Conservation (phyloP, 2,888 invertebrate genomes). For the Xylota segnis region DNA sequence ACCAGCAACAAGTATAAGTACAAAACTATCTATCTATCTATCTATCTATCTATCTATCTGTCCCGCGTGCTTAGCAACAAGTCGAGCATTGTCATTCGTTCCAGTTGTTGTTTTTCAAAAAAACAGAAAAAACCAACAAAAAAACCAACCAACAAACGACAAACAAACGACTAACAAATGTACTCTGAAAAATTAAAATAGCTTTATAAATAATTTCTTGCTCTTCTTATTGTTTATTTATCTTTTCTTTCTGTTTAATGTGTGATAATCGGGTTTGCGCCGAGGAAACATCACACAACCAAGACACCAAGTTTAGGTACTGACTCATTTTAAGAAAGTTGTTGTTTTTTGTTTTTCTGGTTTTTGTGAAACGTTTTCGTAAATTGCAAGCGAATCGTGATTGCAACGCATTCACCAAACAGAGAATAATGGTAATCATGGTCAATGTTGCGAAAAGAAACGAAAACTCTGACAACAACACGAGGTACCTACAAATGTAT, state of each 20-base stretch:
- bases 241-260: conserved; percentile 18
- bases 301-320: conserved; percentile 39
- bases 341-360: not conserved
- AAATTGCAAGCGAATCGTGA: conserved; percentile 32
- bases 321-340: conserved; percentile 58
- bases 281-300: conserved; percentile 21
- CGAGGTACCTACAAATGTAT: too few relatives aligned
- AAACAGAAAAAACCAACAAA: too few relatives aligned
- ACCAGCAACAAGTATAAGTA: conserved; percentile 26
- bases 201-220: conserved; percentile 9
- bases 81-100: conserved; percentile 3
- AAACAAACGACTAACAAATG: conserved; percentile 36
- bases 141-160: conserved; percentile 26
- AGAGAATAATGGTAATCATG: conserved; percentile 30
- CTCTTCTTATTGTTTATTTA: conserved; percentile 18
- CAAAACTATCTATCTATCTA: conserved; percentile 6
- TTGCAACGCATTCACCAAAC: conserved; percentile 28
- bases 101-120: conserved; percentile 19
- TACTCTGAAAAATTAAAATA: conserved; percentile 29
- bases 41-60: not conserved
- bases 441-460: conserved; percentile 41
- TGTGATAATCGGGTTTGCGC: conserved; percentile 57
- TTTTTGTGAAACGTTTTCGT: not conserved
- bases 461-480: conserved; percentile 5
- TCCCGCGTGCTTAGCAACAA: conserved; percentile 58